Evolutionary conservation across 2,797 vertebrate genomes (phyloP), one percentile per base, ranked within the genome.

Genomic region (Myotis myotis): DNA sequence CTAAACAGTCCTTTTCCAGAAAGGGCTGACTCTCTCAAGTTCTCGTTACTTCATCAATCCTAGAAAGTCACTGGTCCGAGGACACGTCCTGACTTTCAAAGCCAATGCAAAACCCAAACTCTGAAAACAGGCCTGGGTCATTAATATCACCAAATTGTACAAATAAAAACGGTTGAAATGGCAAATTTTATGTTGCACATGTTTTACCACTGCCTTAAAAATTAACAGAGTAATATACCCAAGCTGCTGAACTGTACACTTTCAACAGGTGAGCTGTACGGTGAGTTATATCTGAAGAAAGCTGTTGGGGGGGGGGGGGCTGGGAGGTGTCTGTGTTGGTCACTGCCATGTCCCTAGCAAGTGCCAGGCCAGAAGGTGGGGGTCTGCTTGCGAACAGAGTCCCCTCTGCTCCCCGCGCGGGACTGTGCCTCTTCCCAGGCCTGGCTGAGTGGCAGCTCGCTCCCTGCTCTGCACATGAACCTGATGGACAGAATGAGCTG

Each of bases 251-350:
- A 23, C 6, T 70, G 41, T 57, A 22, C 30, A 17, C 41, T 81
- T 82, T 13, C 23, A 51, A 33, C 70, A 62, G 9, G 51, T 70
- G 51, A 87, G 17, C 30, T 25, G 9, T 25, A 13, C 2, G 0
- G 20, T 44, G 44, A 44, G 78, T 71, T 85, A 8, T 13, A 79
- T 17, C 17, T 79, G 62, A 36, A 62, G 28, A 44, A 53, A 85
- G 28, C 3, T 51, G 22, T 23, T 28, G 22, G 20, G 23, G 22
- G n/a, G 25, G 9, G 44, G 19, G 8, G 30, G 11, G 3, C 25
- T 53, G 25, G 41, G 5, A 1, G 1, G 2, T 2, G 1, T 11
- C 33, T 57, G 9, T 8, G 8, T 6, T 6, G 17, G 19, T 76
- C 23, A 49, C 76, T 4, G 1, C 20, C 3, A 1, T 23, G 17